phyloP scores from a whole-genome alignment of 2,797 vertebrate species.

The Cephalopachus bancanus region DNA sequence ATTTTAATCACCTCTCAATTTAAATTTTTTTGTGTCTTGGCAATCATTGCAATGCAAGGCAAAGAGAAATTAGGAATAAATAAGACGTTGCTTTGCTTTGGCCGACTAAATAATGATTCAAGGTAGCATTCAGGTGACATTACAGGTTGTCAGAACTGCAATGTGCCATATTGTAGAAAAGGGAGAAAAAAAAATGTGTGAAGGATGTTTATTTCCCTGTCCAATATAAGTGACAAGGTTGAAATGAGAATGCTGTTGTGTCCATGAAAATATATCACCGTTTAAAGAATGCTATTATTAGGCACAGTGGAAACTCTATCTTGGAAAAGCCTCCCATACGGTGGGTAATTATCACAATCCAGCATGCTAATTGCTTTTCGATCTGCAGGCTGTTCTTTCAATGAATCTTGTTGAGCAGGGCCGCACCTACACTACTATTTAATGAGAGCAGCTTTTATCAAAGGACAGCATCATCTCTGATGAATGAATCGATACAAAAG shows the following conservation, averaged over 20 bases:
- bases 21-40: constrained; percentile 83
- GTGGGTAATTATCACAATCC: constrained; percentile 90
- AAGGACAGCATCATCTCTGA: constrained; percentile 79
- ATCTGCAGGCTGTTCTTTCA: constrained; percentile 86
- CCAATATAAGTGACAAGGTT: constrained; percentile 85
- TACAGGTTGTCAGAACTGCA: constrained; percentile 83
- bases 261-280: constrained; percentile 86
- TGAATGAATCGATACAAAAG: constrained; percentile 68
- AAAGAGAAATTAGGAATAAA: constrained; percentile 86
- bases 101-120: constrained; percentile 88
- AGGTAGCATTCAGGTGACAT: constrained; percentile 88
- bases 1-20: constrained; percentile 88
- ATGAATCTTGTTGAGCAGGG: constrained; percentile 83
- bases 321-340: constrained; percentile 87
- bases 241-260: constrained; percentile 82
- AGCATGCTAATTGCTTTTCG: constrained; percentile 91
- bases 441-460: constrained; percentile 85
- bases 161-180: constrained; percentile 72
- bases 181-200: constrained; percentile 57
- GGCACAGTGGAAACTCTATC: constrained; percentile 87
- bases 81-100: constrained; percentile 88
- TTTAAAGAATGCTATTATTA: constrained; percentile 90
- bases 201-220: constrained; percentile 85
- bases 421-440: constrained; percentile 79
- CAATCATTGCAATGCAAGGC: constrained; percentile 81